Evolutionary conservation across 1,140 invertebrate species (phyloP), one percentile per base, ranked within the genome.

Genomic region (Zaprionus ghesquierei): DNA sequence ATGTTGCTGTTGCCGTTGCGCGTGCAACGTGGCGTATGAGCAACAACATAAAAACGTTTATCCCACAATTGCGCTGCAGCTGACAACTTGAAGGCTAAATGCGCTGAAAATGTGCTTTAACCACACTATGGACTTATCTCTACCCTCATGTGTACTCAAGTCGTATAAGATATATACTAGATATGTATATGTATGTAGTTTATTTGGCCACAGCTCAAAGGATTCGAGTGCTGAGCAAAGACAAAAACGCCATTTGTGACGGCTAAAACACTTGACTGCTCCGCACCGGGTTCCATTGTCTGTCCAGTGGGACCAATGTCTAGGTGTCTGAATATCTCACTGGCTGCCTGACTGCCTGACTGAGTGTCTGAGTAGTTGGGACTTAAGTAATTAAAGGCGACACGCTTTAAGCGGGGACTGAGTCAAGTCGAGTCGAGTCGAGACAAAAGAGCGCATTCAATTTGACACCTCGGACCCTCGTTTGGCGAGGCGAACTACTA

Each of bases 301-400:
- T 49, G 31, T 27, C 29, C 25, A 25, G 25, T 5, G 25, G 25
- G 0, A 29, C 27, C 6, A 9, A 29, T 61, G 9, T 38, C 23
- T 8, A 27, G 9, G 23, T 9, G 53, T 15, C 31, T 22, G 41
- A 3, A 29, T 10, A 18, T 31, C 20, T 33, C 20, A 27, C 35
- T 35, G 51, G 44, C 35, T 27, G 23, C 25, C 23, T 54, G 13
- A 6, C 41, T 9, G 23, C 22, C 20, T 38, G 20, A 27, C 29
- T 35, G 53, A 54, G 41, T 29, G 25, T 33, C 25, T 55, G 13
- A 53, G 61, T 46, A 29, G 27, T 29, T 23, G 55, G 46, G 44
- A 41, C 38, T 75, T 33, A 51, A 68, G 81, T 75, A 86, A 85
- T 81, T 81, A 81, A 81, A 80, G 44, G 61, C 46, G 58, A 64